Conservation (phyloP, 2,797 vertebrate genomes). For the Alfaro cultratus region DNA sequence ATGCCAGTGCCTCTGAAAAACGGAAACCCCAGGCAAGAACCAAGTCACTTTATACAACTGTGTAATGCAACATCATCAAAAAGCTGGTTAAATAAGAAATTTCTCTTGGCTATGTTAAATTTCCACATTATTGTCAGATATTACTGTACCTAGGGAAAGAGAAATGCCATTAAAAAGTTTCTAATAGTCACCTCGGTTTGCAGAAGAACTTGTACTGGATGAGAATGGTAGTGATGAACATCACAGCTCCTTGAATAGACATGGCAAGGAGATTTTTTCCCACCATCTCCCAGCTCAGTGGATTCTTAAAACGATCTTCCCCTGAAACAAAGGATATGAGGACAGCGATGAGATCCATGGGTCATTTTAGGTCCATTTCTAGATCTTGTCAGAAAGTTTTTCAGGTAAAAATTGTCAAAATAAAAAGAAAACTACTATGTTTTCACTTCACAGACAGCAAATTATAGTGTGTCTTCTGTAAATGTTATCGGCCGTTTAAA, state of each 20-base stretch:
- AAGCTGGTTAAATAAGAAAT: neutral
- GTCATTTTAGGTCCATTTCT: slow-evolving; percentile 12
- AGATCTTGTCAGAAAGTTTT: slow-evolving; percentile 37
- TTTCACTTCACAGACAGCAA: slow-evolving; percentile 45
- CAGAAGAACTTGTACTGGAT: slow-evolving; percentile 97
- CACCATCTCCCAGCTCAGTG: slow-evolving; percentile 93
- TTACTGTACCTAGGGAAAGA: neutral
- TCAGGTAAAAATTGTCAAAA: slow-evolving; percentile 27
- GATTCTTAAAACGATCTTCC: slow-evolving; percentile 91
- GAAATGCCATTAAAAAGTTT: neutral
- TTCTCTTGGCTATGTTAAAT: neutral
- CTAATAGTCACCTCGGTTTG: slow-evolving; percentile 80
- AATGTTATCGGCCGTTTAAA: slow-evolving; percentile 50
- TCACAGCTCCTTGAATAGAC: slow-evolving; percentile 89
- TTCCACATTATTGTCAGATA: neutral
- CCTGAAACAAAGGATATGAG: slow-evolving; percentile 69
- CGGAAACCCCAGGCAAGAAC: neutral
- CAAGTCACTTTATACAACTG: neutral
- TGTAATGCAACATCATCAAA: neutral
- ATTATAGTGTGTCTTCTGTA: slow-evolving; percentile 34
- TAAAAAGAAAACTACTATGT: slow-evolving; percentile 29
- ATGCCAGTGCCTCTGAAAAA: neutral
- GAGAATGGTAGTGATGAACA: slow-evolving; percentile 90
- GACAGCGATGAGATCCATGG: neutral
- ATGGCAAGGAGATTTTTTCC: slow-evolving; percentile 96